These are phyloP conservation scores for Cryptoprocta ferox DNA, from an alignment of 2,797 vertebrate genomes.

Conservation along the genomic window DNA sequence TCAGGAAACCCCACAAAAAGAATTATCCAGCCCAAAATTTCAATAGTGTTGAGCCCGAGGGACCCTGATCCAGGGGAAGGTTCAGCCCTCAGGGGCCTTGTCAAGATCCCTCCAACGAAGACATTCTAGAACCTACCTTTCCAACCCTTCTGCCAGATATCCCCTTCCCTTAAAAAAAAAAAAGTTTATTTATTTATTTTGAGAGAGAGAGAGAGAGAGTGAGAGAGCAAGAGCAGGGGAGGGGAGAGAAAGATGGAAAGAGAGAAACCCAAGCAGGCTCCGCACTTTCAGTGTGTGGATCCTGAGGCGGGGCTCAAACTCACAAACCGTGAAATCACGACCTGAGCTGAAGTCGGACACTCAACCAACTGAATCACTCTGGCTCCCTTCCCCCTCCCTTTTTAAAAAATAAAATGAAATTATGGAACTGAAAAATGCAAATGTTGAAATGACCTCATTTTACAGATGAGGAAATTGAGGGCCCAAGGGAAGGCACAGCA, in stretches of 20 bases:
- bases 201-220: too few relatives aligned
- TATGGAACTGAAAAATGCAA: not conserved
- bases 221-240: too few relatives aligned
- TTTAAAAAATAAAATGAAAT: not conserved
- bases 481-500: not conserved
- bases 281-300: too few relatives aligned
- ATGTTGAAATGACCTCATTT: constrained; percentile 37
- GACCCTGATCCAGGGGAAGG: not conserved
- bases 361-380: too few relatives aligned
- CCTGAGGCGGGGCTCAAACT: too few relatives aligned
- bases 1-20: not conserved
- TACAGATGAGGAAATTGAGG: constrained; percentile 43
- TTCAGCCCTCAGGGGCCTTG: not conserved
- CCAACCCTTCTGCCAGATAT: not conserved
- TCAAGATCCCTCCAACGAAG: not conserved
- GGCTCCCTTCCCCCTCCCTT: too few relatives aligned
- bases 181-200: not conserved
- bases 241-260: too few relatives aligned
- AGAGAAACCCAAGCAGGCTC: too few relatives aligned
- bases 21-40: not conserved
- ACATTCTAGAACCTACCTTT: not conserved
- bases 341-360: too few relatives aligned
- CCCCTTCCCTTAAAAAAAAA: not conserved
- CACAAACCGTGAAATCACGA: too few relatives aligned
- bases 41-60: not conserved